phyloP scores from a whole-genome alignment of 2,113 vertebrate species.

The Equus przewalskii region DNA sequence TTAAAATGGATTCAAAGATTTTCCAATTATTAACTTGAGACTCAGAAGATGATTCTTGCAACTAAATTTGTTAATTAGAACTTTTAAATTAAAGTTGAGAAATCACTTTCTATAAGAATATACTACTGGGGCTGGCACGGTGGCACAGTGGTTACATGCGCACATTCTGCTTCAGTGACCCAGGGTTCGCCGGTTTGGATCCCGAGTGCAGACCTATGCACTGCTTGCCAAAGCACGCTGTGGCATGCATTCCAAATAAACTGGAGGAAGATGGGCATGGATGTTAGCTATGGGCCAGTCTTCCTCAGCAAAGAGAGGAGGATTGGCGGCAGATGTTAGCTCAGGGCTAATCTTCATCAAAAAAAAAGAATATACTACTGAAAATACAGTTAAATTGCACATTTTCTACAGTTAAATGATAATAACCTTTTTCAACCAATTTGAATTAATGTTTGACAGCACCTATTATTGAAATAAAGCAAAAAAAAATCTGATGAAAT shows the following conservation, averaged over 20 bases:
- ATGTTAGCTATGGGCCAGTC: too few relatives aligned
- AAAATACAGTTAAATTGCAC: not conserved
- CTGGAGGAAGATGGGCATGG: too few relatives aligned
- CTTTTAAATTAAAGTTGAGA: not conserved
- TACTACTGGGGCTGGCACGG: not conserved
- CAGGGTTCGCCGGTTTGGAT: too few relatives aligned
- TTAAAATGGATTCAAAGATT: not conserved
- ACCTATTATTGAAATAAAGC: slow-evolving; percentile 85
- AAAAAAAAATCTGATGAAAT: slow-evolving; percentile 80
- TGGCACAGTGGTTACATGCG: too few relatives aligned
- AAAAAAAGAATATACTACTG: not conserved
- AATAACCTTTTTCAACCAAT: slow-evolving; percentile 68
- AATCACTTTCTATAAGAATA: not conserved
- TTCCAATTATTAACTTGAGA: not conserved
- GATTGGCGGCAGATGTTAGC: too few relatives aligned
- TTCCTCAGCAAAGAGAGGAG: too few relatives aligned
- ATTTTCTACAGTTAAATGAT: slow-evolving; percentile 25
- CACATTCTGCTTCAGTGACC: too few relatives aligned
- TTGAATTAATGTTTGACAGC: slow-evolving; percentile 79
- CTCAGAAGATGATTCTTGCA: not conserved
- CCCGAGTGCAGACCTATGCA: too few relatives aligned
- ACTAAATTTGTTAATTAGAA: not conserved
- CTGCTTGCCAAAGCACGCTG: too few relatives aligned
- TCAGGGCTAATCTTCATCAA: too few relatives aligned
- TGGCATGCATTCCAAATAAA: too few relatives aligned